Evolutionary conservation across 2,797 vertebrate genomes (phyloP).

Genomic region (Premnoplex brunnescens): DNA sequence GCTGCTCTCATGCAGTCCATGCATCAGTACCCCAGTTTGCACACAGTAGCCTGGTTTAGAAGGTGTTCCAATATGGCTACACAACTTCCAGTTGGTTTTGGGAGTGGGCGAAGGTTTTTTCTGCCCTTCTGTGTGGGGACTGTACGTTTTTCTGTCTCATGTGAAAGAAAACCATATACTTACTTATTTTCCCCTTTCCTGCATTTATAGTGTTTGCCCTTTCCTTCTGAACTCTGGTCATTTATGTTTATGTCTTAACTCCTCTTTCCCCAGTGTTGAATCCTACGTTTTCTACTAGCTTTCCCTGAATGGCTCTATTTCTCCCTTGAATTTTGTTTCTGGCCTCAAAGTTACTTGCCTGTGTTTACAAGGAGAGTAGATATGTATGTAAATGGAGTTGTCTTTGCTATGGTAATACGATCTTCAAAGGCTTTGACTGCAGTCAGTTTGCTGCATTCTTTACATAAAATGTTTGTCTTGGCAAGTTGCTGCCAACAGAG

Average conservation of each 20-base stretch:
- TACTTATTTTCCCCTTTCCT: neutral
- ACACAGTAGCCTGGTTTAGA: accelerated
- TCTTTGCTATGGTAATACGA: constrained; percentile 4
- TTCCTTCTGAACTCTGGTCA: neutral
- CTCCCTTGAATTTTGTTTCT: neutral
- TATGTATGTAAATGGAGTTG: constrained; percentile 8
- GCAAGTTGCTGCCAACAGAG: neutral
- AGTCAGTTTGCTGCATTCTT: constrained; percentile 36
- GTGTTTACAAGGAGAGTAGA: constrained; percentile 28
- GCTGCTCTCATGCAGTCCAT: accelerated
- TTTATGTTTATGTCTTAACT: neutral
- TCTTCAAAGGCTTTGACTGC: constrained; percentile 44
- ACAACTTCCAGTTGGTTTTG: neutral
- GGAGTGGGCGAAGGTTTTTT: neutral
- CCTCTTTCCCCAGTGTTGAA: neutral
- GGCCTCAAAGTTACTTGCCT: constrained; percentile 24
- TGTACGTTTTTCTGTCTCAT: neutral
- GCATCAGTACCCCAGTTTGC: neutral
- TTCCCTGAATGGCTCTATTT: neutral
- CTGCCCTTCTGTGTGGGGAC: neutral
- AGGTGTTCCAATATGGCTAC: neutral
- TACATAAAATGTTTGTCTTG: constrained; percentile 25
- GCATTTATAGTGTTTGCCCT: neutral
- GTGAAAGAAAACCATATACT: neutral
- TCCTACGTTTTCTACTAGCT: neutral